Evolutionary conservation across 2,113 vertebrate species (phyloP).

Genomic region (Copsychus sechellarum): DNA sequence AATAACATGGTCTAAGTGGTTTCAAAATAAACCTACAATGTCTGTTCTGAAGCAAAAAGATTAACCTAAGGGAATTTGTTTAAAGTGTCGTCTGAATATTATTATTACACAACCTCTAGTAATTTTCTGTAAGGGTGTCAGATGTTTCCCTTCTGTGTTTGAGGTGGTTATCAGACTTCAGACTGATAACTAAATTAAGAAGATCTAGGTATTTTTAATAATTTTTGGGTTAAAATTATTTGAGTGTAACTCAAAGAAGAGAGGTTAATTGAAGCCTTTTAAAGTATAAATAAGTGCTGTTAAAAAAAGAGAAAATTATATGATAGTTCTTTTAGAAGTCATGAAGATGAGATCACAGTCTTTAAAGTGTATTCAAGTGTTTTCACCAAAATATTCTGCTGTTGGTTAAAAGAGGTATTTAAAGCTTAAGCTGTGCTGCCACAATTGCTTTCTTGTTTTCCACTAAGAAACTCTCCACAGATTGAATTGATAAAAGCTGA

Average conservation of each 20-base stretch:
- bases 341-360: background rate
- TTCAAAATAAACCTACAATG: background rate
- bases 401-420: background rate
- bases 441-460: background rate
- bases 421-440: background rate
- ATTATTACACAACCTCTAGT: accelerated
- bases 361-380: background rate
- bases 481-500: background rate
- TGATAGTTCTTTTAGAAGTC: background rate
- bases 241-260: background rate
- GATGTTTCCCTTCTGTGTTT: background rate
- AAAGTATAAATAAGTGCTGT: background rate
- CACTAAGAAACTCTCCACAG: background rate
- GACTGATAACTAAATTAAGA: background rate
- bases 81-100: background rate
- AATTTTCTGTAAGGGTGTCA: background rate
- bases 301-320: background rate
- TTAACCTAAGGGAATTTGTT: background rate
- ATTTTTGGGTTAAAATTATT: background rate
- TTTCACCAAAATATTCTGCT: background rate
- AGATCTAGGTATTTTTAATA: background rate
- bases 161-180: background rate
- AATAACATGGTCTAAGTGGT: background rate
- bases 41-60: background rate
- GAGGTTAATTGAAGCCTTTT: background rate